Evolutionary conservation across 2,888 invertebrate species (phyloP), one percentile per base, ranked within the genome.

Genomic region (Leptopilina syphax): DNA sequence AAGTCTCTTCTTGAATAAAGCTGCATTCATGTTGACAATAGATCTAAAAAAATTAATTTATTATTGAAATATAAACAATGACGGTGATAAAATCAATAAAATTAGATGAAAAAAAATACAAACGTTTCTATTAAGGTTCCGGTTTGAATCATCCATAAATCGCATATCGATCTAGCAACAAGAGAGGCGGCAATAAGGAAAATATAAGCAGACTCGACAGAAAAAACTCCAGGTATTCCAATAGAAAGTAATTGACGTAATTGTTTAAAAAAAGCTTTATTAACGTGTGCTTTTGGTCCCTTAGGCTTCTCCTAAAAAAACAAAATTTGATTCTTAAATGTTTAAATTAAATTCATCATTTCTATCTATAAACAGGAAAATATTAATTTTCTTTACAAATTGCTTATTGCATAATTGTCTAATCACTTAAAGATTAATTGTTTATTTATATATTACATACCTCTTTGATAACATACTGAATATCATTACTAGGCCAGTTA

Each of bases 121-220:
- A 91, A 96, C 96, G 97, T 97, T 94, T 99, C 99, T 86, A 99
- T 95, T 79, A 96, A 94, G 1, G 99, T 99, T 12, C 97, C 97
- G 91, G 97, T 97, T 89, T 97, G 96, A 86, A 99, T 99, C 93
- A 99, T 95, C 98, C 98, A 99, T 77, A 99, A 94, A 92, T 99
- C 99, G 89, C 98, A 98, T 85, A 98, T 94, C 0, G 99, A 98
- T 85, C 99, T 94, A 2, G 97, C 95, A 34, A 98, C 94, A 65
- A 99, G 93, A 5, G 98, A 95, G 5, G 93, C 90, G 0, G 98
- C 99, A 8, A 98, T 95, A 41, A 97, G 91, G 12, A 94, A 83
- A 89, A 97, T 93, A 83, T 96, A 95, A 6, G 95, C 96, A 84
- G 95, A 94, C 92, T 98, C 98, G 80, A 95, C 93, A 12, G 96